Conservation (phyloP, 2,797 vertebrate genomes). For the Betta splendens region DNA sequence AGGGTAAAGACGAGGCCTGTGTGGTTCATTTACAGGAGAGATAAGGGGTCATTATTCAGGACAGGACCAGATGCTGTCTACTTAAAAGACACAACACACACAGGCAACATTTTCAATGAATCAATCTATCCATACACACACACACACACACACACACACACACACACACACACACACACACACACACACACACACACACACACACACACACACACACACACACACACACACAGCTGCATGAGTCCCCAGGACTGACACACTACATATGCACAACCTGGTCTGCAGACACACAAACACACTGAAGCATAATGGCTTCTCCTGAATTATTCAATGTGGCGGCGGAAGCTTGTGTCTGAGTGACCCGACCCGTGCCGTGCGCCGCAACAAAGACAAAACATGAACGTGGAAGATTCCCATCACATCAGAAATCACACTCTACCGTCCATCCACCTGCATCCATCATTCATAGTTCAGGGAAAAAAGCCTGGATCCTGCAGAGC, state of each 20-base stretch:
- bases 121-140: slow-evolving; percentile 30
- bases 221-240: too few species aligned
- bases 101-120: slow-evolving; percentile 22
- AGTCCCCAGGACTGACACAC: slow-evolving; percentile 20
- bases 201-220: slow-evolving; percentile 3
- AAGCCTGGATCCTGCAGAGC: too few species aligned
- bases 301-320: slow-evolving; percentile 43
- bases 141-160: slow-evolving; percentile 17
- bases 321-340: slow-evolving; percentile 67
- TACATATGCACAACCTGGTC: background rate
- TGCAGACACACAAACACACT: slow-evolving; percentile 9
- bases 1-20: slow-evolving; percentile 6
- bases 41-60: slow-evolving; percentile 14
- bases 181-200: slow-evolving; percentile 12
- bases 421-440: too few species aligned
- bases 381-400: slow-evolving; percentile 54
- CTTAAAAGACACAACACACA: background rate
- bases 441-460: too few species aligned
- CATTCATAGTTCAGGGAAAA: too few species aligned
- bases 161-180: slow-evolving; percentile 6
- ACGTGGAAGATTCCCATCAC: slow-evolving; percentile 36
- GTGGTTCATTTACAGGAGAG: background rate
- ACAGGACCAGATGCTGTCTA: slow-evolving; percentile 4
- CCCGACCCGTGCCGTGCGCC: slow-evolving; percentile 41
- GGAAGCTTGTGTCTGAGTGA: slow-evolving; percentile 55